Base-by-base conservation (phyloP, 1,140 invertebrate species). In the Steinernema khuongi region DNA sequence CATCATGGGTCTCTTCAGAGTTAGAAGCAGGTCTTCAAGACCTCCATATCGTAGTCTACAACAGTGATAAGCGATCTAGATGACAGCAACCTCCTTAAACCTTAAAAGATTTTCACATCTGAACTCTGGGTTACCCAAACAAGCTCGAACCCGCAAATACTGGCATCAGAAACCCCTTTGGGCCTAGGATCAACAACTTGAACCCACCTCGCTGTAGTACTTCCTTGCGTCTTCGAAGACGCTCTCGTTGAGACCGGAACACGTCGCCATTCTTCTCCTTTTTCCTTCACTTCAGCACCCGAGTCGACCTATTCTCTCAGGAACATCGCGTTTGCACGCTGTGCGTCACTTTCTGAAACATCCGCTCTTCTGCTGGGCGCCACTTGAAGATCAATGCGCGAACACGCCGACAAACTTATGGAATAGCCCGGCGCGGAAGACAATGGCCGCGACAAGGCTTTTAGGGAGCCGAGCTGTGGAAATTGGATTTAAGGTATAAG, bases 171-270 rank as follows among this genome's bases (percentile, higher is more conserved):
- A n/a, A n/a, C n/a, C n/a, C n/a, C n/a, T n/a, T n/a, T n/a, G n/a
- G n/a, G n/a, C n/a, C n/a, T n/a, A n/a, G n/a, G n/a, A n/a, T n/a
- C n/a, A n/a, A n/a, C n/a, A n/a, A n/a, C n/a, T 41, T n/a, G 36
- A 41, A 60, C 50, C 19, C 50, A 60, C 50, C 50, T 60, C 50
- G 26, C 26, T 60, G 50, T 60, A 60, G 7, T 60, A 7, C 14
- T 22, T 7, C 7, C 50, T 14, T 22, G 50, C 50, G 11, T 60
- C 50, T 14, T 60, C 11, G 19, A 60, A n/a, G 50, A 60, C 26
- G 50, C 50, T 60, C 50, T 60, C 50, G 50, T 60, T 60, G 50
- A 60, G 50, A n/a, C 50, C 50, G 22, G 50, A 60, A 26, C 50
- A 60, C 50, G 50, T 60, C 26, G 11, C 14, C 50, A 60, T 60